A percentile compares a stretch with the other conserved stretches of the same genome.
Conservation (phyloP, 2,797 vertebrate genomes). For the Pteropus rufus region DNA sequence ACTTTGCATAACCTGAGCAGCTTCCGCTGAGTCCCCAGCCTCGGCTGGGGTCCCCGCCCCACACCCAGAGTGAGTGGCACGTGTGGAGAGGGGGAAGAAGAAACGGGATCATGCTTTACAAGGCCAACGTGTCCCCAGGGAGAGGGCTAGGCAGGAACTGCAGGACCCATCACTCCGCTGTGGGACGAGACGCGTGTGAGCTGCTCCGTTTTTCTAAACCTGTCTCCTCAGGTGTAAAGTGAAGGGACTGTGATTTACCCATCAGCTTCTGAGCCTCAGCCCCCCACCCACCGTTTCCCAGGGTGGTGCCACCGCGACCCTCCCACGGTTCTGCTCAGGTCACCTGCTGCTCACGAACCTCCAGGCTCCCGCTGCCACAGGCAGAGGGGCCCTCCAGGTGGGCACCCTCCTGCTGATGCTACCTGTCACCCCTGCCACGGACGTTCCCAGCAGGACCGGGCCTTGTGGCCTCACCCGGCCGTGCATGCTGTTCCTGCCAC, state of each 20-base stretch:
- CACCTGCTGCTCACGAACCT: not conserved
- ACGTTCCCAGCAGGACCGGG: not conserved
- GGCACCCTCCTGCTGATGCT: not conserved
- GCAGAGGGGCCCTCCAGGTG: fast-evolving
- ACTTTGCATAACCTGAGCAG: not conserved
- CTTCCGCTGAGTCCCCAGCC: not conserved
- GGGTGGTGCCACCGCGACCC: not conserved
- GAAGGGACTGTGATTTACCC: not conserved
- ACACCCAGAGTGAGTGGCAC: not conserved
- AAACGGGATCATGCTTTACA: no score
- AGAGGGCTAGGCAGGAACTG: not conserved
- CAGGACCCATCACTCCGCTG: not conserved
- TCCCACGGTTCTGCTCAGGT: no score
- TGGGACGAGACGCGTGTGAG: fast-evolving
- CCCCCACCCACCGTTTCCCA: no score
- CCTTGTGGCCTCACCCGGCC: not conserved
- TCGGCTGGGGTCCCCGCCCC: not conserved
- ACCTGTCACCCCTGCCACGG: not conserved
- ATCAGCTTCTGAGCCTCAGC: no score
- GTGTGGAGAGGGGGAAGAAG: not conserved
- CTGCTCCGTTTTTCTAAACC: not conserved
- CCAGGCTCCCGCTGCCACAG: fast-evolving
- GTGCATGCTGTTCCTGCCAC: no score
- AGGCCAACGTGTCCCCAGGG: not conserved
- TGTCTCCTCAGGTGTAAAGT: not conserved